A percentile compares a stretch with the other conserved stretches of the same genome.
Conservation (phyloP, 1,140 invertebrate genomes). For the Zeugodacus cucurbitae region DNA sequence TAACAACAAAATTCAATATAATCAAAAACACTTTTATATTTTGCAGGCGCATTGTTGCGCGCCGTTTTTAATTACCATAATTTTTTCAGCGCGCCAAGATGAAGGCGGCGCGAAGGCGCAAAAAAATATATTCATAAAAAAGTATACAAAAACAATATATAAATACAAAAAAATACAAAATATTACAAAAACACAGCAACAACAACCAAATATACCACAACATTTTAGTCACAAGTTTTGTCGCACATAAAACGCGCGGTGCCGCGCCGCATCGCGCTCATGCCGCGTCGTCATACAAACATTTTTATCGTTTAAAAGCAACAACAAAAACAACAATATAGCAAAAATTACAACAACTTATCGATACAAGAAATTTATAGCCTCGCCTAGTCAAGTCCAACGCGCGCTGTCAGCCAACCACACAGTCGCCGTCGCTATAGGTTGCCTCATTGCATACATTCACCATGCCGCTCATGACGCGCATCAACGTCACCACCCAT, state of each 20-base stretch:
- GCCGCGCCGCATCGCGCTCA: neutral
- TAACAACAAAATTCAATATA: neutral
- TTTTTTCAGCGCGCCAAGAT: neutral
- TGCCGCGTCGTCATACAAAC: neutral
- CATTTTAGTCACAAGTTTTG: neutral
- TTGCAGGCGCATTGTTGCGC: neutral
- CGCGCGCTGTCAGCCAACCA: neutral
- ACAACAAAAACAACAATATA: neutral
- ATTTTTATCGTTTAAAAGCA: neutral
- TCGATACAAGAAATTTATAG: neutral
- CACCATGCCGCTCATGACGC: neutral
- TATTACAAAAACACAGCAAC: neutral
- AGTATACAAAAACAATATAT: neutral
- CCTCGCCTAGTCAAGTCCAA: neutral
- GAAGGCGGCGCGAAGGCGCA: neutral
- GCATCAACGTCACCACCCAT: slow-evolving; percentile 30
- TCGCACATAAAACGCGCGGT: neutral
- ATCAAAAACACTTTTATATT: slow-evolving; percentile 29
- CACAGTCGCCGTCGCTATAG: neutral
- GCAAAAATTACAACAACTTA: neutral
- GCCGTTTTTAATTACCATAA: slow-evolving; percentile 37
- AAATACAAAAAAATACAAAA: neutral
- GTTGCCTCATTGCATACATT: neutral
- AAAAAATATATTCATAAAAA: neutral
- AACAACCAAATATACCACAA: neutral